phyloP scores from a whole-genome alignment of 2,113 vertebrate genomes.

The Caloenas nicobarica region DNA sequence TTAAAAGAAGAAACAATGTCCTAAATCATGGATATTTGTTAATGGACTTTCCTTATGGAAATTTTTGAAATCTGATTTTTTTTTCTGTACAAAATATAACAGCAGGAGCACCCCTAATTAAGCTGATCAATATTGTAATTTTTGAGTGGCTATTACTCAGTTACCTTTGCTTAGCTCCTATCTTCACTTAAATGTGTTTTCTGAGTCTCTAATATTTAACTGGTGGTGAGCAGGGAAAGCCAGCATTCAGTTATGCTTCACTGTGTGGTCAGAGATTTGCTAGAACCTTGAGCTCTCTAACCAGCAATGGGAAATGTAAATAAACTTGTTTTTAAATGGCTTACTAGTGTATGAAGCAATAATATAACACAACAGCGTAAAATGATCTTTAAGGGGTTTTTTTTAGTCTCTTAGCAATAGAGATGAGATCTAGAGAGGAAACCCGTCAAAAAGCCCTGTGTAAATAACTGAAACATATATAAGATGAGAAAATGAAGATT shows the following conservation, averaged over 20 bases:
- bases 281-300: constrained; percentile 37
- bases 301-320: constrained; percentile 40
- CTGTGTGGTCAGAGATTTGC: not conserved
- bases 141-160: not conserved
- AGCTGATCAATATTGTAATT: not conserved
- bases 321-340: not conserved
- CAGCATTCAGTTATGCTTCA: not conserved
- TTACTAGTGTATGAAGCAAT: constrained; percentile 1
- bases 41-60: not conserved
- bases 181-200: not conserved
- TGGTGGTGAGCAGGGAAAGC: not conserved
- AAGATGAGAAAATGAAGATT: not conserved
- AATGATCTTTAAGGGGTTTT: not conserved
- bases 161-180: not conserved
- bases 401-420: not conserved
- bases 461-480: not conserved
- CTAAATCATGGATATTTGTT: not conserved
- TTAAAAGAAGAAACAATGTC: not conserved
- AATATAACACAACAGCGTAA: not conserved
- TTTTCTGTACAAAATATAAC: not conserved
- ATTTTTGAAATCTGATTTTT: not conserved
- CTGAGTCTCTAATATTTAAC: constrained; percentile 39
- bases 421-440: not conserved
- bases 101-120: not conserved
- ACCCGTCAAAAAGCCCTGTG: not conserved